Conservation (phyloP, 2,113 vertebrate species). For the Poeciliopsis prolifica region DNA sequence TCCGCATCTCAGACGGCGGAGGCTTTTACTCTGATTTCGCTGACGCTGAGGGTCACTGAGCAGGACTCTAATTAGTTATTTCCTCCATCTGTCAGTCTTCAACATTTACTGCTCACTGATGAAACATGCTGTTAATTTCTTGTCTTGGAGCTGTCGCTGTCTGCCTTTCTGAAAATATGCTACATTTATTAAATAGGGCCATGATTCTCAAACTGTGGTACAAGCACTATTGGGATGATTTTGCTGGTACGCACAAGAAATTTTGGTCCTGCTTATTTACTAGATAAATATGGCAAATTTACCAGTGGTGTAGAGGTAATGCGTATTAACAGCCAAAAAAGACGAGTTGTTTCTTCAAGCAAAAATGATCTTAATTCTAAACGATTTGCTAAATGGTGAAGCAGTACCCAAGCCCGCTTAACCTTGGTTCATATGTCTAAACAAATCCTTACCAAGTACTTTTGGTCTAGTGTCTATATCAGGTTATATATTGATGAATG, state of each 20-base stretch:
- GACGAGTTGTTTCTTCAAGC: neutral
- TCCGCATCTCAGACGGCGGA: neutral
- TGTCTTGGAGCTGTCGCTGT: neutral
- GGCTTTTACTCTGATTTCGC: neutral
- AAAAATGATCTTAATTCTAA: neutral
- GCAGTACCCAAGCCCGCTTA: neutral
- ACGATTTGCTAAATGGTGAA: too few relatives aligned
- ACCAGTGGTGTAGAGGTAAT: neutral
- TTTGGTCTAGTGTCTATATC: too few relatives aligned
- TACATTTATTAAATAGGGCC: neutral
- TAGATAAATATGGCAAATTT: neutral
- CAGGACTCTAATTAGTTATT: neutral
- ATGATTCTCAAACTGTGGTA: neutral
- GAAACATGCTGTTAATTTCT: neutral
- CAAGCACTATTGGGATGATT: neutral
- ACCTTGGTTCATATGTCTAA: neutral
- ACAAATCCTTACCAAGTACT: too few relatives aligned
- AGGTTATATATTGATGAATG: neutral
- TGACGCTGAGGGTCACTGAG: neutral
- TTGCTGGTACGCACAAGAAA: neutral
- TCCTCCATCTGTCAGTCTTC: slow-evolving; percentile 6
- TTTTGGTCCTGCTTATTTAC: neutral
- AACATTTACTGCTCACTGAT: neutral
- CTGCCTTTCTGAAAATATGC: neutral
- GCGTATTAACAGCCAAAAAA: neutral